Evolutionary conservation across 2,113 vertebrate species (phyloP).

Genomic region (Acanthochromis polyacanthus): DNA sequence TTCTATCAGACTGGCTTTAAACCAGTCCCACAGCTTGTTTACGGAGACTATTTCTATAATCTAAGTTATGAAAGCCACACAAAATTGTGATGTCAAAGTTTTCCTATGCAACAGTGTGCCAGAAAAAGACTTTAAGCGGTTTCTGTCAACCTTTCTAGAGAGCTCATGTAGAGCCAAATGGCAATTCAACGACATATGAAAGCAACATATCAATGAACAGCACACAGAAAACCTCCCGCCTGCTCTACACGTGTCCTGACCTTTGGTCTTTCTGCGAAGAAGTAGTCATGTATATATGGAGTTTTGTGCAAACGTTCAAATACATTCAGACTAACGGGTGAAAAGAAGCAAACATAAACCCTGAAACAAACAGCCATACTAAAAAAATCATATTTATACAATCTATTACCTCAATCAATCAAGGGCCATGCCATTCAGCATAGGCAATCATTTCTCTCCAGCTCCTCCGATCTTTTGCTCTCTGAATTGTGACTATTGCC

Average conservation of each 20-base stretch:
- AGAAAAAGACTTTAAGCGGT: background rate
- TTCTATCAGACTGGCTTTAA: background rate
- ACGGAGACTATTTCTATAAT: background rate
- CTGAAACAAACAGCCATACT: background rate
- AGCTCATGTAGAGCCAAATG: no score
- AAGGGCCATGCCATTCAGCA: no score
- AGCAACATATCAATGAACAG: slow-evolving; percentile 1
- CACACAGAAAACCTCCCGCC: background rate
- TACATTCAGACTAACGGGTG: no score
- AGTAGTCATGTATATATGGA: background rate
- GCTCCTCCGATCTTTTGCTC: no score
- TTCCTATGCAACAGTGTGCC: background rate
- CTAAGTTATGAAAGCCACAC: background rate
- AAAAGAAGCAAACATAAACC: background rate
- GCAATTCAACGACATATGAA: no score
- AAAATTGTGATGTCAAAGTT: background rate
- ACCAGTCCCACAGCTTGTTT: background rate
- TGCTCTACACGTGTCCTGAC: background rate
- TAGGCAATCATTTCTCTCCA: no score
- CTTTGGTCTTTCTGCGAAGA: background rate
- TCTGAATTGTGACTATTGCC: no score
- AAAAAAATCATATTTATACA: no score
- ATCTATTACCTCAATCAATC: no score
- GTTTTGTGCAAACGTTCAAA: no score
- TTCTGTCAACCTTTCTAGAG: background rate